phyloP scores from a whole-genome alignment of 2,113 vertebrate genomes.

The Sisor rabdophorus region DNA sequence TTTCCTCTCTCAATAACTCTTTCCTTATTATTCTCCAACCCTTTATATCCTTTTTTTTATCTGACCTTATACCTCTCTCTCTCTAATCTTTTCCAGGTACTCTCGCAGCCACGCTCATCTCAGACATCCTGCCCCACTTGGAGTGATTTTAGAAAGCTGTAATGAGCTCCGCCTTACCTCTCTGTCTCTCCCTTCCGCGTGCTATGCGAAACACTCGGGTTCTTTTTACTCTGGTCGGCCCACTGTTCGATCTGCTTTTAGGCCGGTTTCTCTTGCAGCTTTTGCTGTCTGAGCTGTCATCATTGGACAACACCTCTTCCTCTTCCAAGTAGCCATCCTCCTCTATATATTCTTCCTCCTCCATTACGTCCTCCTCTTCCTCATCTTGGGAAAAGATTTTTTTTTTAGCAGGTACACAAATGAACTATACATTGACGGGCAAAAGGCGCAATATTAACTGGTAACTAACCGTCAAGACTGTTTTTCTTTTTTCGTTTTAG shows the following conservation, averaged over 20 bases:
- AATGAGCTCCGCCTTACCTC: constrained; percentile 63
- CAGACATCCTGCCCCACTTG: no score
- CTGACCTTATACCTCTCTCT: no score
- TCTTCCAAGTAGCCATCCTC: constrained; percentile 71
- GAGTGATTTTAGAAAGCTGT: no score
- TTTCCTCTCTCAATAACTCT: no score
- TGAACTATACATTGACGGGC: neutral
- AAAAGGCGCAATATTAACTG: neutral
- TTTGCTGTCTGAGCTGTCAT: constrained; percentile 55
- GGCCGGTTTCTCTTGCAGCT: constrained; percentile 61
- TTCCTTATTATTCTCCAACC: no score
- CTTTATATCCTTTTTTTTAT: no score
- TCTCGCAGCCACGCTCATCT: no score
- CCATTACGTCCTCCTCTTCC: constrained; percentile 62
- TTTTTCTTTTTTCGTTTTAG: constrained; percentile 46
- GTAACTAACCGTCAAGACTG: constrained; percentile 53
- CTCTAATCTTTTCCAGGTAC: no score
- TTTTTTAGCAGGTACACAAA: neutral
- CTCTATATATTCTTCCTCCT: constrained; percentile 67
- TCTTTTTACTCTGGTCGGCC: constrained; percentile 69
- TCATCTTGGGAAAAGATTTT: constrained; percentile 20
- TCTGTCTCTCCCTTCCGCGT: constrained; percentile 77
- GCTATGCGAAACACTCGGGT: constrained; percentile 77
- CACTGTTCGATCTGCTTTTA: constrained; percentile 59
- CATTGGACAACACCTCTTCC: constrained; percentile 56